Base-by-base conservation (phyloP, 2,888 invertebrate genomes). In the Aquatica leii region DNA sequence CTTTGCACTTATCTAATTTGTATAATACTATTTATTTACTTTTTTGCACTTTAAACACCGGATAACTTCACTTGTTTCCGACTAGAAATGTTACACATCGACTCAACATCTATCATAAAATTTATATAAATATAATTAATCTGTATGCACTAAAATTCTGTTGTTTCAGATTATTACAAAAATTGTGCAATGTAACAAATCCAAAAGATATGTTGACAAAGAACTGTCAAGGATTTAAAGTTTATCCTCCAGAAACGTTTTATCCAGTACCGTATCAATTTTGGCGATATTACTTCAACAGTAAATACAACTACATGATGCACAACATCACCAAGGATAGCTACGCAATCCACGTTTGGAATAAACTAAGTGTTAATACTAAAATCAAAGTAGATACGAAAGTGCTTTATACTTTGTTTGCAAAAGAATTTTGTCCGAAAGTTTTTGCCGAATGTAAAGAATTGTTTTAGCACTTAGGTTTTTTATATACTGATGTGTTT, bases 341-440 rank as follows among this genome's bases (percentile, higher is more conserved):
- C n/a, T 14, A 40, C n/a, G 40, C 12, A 8, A 40, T 40, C 5
- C 40, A 40, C 40, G 6, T 40, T n/a, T 40, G 40, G 40, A 40
- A 40, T 40, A 40, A 40, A n/a, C n/a, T 40, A n/a, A 40, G 40
- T 40, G 76, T 71, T 12, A 64, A 71, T 0, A 75, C 78, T 18
- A 77, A 74, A 51, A 76, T 86, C 17, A 75, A 73, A 0, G 77
- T 84, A 4, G 78, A 81, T 24, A 82, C 83, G 12, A 73, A 80
- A 59, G 82, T 81, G 57, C 84, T 86, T 0, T 87, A 86, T 67
- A 80, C 80, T 4, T 65, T 80, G 11, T 77, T 84, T 24, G 86
- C 86, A 2, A 77, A 78, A 57, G 77, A 82, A 62, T 82, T 80
- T 76, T 87, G 86, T 72, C 86, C 86, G 0, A 81, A 78, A 62